These are phyloP conservation scores for Abscondita cerata DNA, from an alignment of 2,888 invertebrate genomes.

Conservation along the genomic window DNA sequence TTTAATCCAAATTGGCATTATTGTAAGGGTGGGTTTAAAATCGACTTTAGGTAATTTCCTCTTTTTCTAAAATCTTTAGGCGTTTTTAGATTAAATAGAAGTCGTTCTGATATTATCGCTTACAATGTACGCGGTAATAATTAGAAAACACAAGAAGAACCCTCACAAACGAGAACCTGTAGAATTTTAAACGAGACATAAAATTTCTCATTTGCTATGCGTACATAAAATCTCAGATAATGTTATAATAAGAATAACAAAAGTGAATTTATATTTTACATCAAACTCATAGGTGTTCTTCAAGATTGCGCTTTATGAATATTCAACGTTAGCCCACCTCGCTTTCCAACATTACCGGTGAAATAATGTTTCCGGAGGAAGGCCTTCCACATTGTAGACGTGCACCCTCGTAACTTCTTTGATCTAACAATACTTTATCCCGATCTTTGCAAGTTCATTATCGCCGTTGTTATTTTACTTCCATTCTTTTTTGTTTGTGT, in stretches of 20 bases:
- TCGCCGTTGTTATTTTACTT: conserved; percentile 20
- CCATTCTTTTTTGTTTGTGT: conserved; percentile 17
- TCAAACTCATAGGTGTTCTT: conserved; percentile 11
- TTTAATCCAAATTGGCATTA: conserved; percentile 36
- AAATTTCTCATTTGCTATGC: too few species aligned
- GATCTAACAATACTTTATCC: conserved; percentile 21
- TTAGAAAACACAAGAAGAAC: too few species aligned
- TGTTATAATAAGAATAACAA: conserved; percentile 5
- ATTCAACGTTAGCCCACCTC: conserved; percentile 26
- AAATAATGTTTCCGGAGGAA: conserved; percentile 31
- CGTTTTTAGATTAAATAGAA: conserved; percentile 21
- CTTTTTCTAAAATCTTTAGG: conserved; percentile 19
- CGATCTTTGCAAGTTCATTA: conserved; percentile 20
- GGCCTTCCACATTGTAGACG: conserved; percentile 23
- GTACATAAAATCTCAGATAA: not conserved
- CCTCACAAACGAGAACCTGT: not conserved
- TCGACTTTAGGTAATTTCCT: conserved; percentile 31
- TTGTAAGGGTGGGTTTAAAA: conserved; percentile 23
- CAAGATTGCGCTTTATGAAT: conserved; percentile 27
- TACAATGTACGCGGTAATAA: conserved; percentile 3
- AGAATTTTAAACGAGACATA: too few species aligned
- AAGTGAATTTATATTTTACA: conserved; percentile 7
- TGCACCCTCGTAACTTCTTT: conserved; percentile 19
- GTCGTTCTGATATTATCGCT: conserved; percentile 12
- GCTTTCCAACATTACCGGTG: conserved; percentile 27